These are phyloP conservation scores for Torymus aiolomorphi DNA, from an alignment of 2,888 invertebrate genomes.

Conservation along the genomic window DNA sequence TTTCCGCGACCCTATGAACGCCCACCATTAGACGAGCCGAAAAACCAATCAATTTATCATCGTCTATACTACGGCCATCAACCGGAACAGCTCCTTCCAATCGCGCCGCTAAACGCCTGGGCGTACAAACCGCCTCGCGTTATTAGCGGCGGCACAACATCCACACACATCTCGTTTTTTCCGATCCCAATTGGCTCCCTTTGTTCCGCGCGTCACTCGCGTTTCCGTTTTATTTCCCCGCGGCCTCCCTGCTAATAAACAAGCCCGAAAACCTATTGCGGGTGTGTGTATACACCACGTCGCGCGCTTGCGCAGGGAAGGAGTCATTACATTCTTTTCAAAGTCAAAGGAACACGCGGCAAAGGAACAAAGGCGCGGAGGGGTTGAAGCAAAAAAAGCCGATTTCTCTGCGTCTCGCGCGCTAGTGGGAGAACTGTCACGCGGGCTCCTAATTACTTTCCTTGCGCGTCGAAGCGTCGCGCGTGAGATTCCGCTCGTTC, in stretches of 20 bases:
- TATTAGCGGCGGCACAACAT: neutral
- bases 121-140: neutral
- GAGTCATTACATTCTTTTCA: neutral
- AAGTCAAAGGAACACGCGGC: conserved; percentile 9
- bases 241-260: neutral
- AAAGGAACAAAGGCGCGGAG: conserved; percentile 8
- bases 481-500: conserved; percentile 17
- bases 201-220: neutral
- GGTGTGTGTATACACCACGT: too few species aligned
- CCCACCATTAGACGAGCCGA: too few species aligned
- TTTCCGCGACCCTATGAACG: too few species aligned
- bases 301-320: too few species aligned
- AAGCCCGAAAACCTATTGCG: too few species aligned
- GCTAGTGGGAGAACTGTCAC: conserved; percentile 15
- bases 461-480: conserved; percentile 20
- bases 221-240: neutral
- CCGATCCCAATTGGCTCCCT: neutral
- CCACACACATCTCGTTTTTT: too few species aligned
- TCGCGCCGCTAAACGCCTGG: neutral
- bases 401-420: conserved; percentile 42
- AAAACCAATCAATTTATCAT: conserved; percentile 18
- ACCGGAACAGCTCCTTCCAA: neutral
- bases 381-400: conserved; percentile 10
- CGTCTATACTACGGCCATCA: too few species aligned
- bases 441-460: conserved; percentile 50